Conservation (phyloP, 2,888 invertebrate genomes). For the Hirtodrosophila duncani region DNA sequence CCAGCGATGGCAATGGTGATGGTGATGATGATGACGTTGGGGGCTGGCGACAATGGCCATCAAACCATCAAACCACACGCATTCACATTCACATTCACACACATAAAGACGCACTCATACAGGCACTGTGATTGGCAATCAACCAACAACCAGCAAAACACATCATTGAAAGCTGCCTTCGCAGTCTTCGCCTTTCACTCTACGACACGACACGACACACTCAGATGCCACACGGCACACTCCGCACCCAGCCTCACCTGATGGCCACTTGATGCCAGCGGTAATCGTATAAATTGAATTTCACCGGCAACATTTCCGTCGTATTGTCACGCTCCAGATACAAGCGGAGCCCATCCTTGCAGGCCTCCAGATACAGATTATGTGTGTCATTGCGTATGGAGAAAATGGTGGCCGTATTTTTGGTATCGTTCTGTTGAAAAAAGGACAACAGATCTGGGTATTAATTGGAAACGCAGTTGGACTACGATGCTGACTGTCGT, state of each 20-base stretch:
- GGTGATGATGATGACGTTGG: too few species aligned
- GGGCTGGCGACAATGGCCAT: slow-evolving; percentile 38
- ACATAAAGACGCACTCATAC: not conserved
- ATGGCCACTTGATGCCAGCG: slow-evolving; percentile 79
- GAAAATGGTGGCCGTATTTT: slow-evolving; percentile 74
- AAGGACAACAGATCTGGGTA: not conserved
- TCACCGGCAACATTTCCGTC: slow-evolving; percentile 78
- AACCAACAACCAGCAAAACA: slow-evolving; percentile 5
- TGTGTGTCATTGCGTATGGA: slow-evolving; percentile 77
- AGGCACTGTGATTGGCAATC: slow-evolving; percentile 1
- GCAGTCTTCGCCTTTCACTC: slow-evolving; percentile 1
- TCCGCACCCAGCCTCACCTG: slow-evolving; percentile 67
- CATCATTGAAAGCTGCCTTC: slow-evolving; percentile 8
- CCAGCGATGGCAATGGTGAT: too few species aligned
- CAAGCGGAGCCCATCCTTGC: slow-evolving; percentile 75
- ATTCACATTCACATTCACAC: slow-evolving; percentile 6
- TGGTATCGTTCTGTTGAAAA: slow-evolving; percentile 53
- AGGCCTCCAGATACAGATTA: slow-evolving; percentile 77
- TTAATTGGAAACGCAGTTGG: too few species aligned
- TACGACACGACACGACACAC: not conserved
- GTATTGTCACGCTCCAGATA: slow-evolving; percentile 77
- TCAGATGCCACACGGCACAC: not conserved
- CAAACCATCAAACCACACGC: slow-evolving; percentile 35
- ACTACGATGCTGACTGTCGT: too few species aligned
- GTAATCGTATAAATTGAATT: slow-evolving; percentile 78